Evolutionary conservation across 2,888 invertebrate genomes (phyloP), one percentile per base, ranked within the genome.

Genomic region (Glaucopsyche alexis): DNA sequence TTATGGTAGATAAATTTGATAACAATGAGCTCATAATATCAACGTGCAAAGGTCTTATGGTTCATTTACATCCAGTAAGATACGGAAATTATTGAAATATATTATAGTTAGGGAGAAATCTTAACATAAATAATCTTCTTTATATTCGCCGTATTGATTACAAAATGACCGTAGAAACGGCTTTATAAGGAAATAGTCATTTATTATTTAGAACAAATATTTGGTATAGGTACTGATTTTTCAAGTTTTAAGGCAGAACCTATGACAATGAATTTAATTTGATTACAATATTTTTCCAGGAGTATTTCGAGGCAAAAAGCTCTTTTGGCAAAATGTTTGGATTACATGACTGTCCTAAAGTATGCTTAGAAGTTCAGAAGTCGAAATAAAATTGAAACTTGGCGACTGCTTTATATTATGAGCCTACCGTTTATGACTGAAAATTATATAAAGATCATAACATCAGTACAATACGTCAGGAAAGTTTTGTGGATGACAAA

Each of bases 21-120:
- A 40, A 55, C 16, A 55, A 65, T 42, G 66, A 42, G 66, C 65
- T 60, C 60, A 19, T 55, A 65, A 19, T 55, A 65, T 66, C 66
- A n/a, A 42, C 40, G 14, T 13, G 14, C 38, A 71, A 71, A 50
- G 50, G 40, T 71, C 16, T 38, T 50, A 50, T 71, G 40, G 29
- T 50, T 70, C 47, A 47, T 45, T 52, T 50, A 60, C 38, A 45
- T 16, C 45, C 66, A 64, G 47, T 50, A 42, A 42, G 50, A 66
- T 38, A 29, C 13, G 40, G 47, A 52, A 49, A 65, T 52, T 67
- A 38, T 60, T 1, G 19, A 9, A 55, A 9, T 55, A 52, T 52
- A 55, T 7, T 60, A 60, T 60, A 29, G 60, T 16, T 52, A 52
- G 16, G 19, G 19, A 29, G 55, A 11, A 60, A 60, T 60, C 29